phyloP scores from a whole-genome alignment of 2,797 vertebrate species.

The Cyprinodon diabolis region DNA sequence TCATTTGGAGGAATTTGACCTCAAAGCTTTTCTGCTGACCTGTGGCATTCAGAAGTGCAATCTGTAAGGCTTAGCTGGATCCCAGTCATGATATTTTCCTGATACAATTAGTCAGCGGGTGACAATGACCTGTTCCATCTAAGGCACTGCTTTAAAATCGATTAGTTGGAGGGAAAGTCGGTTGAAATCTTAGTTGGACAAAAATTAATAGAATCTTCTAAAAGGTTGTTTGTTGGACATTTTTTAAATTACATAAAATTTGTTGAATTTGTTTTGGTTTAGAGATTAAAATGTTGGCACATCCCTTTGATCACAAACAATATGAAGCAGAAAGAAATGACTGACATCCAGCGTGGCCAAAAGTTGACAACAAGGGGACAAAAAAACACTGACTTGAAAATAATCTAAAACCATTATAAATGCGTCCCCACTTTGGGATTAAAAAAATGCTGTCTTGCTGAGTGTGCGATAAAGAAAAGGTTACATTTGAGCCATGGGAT shows the following conservation, averaged over 20 bases:
- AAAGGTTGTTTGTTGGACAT: constrained; percentile 19
- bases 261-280: neutral
- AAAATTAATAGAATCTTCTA: constrained; percentile 21
- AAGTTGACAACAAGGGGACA: neutral
- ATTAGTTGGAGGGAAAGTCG: constrained; percentile 39
- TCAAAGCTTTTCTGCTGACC: constrained; percentile 23
- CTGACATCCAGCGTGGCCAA: constrained; percentile 23
- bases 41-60: constrained; percentile 40
- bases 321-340: constrained; percentile 8
- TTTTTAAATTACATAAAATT: constrained; percentile 9
- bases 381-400: constrained; percentile 11
- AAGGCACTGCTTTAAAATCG: constrained; percentile 25
- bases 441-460: constrained; percentile 5
- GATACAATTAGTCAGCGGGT: constrained; percentile 30
- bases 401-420: neutral
- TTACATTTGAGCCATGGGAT: neutral
- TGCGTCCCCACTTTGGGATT: neutral
- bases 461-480: neutral
- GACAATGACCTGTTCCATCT: constrained; percentile 25
- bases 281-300: neutral
- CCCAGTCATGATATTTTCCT: constrained; percentile 41
- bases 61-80: constrained; percentile 45
- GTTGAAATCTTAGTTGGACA: neutral
- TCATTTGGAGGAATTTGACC: constrained; percentile 28
- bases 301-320: constrained; percentile 6